phyloP scores from a whole-genome alignment of 2,113 vertebrate genomes.

The Muntiacus reevesi region DNA sequence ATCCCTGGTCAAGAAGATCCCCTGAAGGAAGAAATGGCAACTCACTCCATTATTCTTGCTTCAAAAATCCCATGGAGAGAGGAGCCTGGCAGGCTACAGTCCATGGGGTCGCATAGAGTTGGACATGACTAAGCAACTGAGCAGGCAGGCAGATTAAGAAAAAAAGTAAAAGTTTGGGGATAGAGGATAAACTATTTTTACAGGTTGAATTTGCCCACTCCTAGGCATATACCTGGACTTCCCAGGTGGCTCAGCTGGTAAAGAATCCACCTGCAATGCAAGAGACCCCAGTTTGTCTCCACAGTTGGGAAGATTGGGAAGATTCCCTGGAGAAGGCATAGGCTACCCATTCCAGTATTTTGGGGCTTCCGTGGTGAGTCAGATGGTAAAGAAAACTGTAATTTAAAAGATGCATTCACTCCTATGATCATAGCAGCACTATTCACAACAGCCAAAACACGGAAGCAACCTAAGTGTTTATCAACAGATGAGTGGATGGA shows the following conservation, averaged over 20 bases:
- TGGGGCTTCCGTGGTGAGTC: neutral
- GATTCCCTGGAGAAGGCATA: neutral
- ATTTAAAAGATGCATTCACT: neutral
- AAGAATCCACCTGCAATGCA: neutral
- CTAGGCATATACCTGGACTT: neutral
- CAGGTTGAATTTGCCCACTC: neutral
- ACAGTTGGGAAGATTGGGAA: neutral
- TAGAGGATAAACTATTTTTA: neutral
- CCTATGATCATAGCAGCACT: neutral
- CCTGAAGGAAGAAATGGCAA: neutral
- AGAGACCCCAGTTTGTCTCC: neutral
- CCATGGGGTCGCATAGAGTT: neutral
- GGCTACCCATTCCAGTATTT: neutral
- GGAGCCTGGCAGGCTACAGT: neutral
- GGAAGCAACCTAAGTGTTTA: neutral
- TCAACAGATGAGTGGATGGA: neutral
- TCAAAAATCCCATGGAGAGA: neutral
- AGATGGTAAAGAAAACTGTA: neutral
- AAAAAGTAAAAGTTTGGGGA: neutral
- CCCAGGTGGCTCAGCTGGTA: neutral
- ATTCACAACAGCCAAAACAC: neutral
- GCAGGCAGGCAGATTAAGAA: neutral
- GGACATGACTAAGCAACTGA: fast-evolving
- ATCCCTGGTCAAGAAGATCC: neutral
- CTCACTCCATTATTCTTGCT: neutral